Evolutionary conservation across 2,888 invertebrate species (phyloP).

Genomic region (Arctia plantaginis): DNA sequence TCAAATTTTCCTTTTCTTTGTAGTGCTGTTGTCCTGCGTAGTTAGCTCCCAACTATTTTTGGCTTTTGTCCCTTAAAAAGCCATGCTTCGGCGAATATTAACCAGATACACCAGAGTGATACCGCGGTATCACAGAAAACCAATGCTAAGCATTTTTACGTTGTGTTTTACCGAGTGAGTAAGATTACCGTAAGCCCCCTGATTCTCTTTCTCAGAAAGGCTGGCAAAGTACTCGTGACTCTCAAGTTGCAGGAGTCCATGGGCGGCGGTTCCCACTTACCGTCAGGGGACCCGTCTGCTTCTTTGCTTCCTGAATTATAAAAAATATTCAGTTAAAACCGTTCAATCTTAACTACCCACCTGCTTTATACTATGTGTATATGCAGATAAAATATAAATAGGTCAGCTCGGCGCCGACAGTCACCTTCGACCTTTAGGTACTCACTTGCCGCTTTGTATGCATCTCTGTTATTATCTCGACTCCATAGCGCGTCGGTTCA

Average conservation of each 20-base stretch:
- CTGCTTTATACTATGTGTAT: background rate
- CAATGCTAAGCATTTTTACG: background rate
- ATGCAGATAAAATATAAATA: conserved; percentile 13
- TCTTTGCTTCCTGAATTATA: too few species aligned
- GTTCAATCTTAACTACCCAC: background rate
- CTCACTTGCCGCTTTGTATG: conserved; percentile 3
- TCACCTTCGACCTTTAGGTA: conserved; percentile 27
- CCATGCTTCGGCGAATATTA: background rate
- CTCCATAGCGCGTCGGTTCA: background rate
- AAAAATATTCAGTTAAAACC: background rate
- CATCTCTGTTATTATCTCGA: background rate
- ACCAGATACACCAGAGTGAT: background rate
- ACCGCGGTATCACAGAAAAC: background rate
- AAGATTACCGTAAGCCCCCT: too few species aligned
- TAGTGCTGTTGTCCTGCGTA: too few species aligned
- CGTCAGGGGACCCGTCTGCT: background rate
- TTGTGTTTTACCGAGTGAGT: too few species aligned
- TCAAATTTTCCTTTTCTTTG: too few species aligned
- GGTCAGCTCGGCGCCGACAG: conserved; percentile 45
- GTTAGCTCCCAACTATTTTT: too few species aligned
- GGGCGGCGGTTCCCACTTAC: background rate
- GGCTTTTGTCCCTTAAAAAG: too few species aligned
- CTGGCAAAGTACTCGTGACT: background rate
- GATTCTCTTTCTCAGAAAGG: too few species aligned
- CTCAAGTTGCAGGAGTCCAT: background rate